phyloP scores from a whole-genome alignment of 1,140 invertebrate genomes.

The Drosophila virilis region DNA sequence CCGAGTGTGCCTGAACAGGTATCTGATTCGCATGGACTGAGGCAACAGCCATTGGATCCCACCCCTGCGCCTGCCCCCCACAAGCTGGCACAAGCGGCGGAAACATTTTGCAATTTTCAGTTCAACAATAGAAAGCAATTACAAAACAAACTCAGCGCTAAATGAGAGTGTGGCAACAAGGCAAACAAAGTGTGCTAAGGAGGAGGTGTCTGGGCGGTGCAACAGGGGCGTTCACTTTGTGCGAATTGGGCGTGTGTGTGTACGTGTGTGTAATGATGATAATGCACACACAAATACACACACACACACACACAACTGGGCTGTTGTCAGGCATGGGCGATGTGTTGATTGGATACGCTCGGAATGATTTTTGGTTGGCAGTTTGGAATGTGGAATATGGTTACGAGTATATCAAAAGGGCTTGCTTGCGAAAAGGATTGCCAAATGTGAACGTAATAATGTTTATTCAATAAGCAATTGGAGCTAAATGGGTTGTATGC shows the following conservation, averaged over 20 bases:
- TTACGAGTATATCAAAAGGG: not conserved
- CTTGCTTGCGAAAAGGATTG: not conserved
- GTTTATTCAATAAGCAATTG: slow-evolving; percentile 14
- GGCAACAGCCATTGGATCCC: too few species aligned
- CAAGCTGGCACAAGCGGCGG: slow-evolving; percentile 20
- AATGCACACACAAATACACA: not conserved
- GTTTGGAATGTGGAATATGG: not conserved
- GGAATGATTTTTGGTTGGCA: slow-evolving; percentile 32
- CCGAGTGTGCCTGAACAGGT: too few species aligned
- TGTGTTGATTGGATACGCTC: slow-evolving; percentile 67
- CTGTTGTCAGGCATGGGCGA: slow-evolving; percentile 51
- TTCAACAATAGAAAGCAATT: slow-evolving; percentile 80
- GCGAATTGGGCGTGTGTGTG: slow-evolving; percentile 1
- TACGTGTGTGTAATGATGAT: slow-evolving; percentile 28
- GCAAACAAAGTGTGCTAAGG: slow-evolving; percentile 68
- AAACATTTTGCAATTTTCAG: slow-evolving; percentile 81
- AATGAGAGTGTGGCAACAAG: slow-evolving; percentile 77
- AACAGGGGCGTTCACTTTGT: not conserved
- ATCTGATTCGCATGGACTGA: too few species aligned
- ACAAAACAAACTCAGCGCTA: slow-evolving; percentile 78
- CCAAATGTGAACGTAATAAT: slow-evolving; percentile 2
- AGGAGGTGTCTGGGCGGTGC: slow-evolving; percentile 4
- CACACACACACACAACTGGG: slow-evolving; percentile 51
- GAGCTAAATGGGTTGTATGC: slow-evolving; percentile 13
- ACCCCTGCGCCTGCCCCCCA: too few species aligned